Conservation (phyloP, 2,113 vertebrate genomes). For the Bos indicus region DNA sequence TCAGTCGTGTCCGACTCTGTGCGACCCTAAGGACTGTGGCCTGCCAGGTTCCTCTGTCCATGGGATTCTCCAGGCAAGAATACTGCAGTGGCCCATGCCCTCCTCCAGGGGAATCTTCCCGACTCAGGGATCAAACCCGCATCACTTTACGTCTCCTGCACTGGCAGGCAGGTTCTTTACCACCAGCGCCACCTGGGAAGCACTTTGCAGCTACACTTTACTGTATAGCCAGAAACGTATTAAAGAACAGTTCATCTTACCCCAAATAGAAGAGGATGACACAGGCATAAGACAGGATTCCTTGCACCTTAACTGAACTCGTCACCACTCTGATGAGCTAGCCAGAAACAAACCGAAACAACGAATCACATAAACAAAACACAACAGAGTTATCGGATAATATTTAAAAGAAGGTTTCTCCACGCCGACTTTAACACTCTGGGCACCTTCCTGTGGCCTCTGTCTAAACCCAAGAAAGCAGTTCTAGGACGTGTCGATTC, state of each 20-base stretch:
- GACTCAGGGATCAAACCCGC: neutral
- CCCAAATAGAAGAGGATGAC: slow-evolving; percentile 95
- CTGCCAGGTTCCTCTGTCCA: neutral
- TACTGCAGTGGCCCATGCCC: neutral
- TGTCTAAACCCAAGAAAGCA: neutral
- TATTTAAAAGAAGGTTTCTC: neutral
- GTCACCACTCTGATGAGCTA: slow-evolving; percentile 96
- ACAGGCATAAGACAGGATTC: slow-evolving; percentile 91
- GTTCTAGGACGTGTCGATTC: neutral
- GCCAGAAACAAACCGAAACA: slow-evolving; percentile 61
- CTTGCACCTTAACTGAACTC: slow-evolving; percentile 95
- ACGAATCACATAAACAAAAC: slow-evolving; percentile 45
- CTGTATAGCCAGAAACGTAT: slow-evolving; percentile 25
- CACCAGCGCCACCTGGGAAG: neutral
- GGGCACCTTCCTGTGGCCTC: neutral
- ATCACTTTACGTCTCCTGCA: neutral
- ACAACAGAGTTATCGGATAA: slow-evolving; percentile 28
- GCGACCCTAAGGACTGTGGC: neutral
- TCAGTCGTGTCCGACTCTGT: neutral
- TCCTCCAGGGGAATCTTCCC: neutral
- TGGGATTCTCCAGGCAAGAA: neutral
- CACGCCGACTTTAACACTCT: neutral
- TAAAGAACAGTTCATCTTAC: slow-evolving; percentile 81
- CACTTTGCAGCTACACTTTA: neutral
- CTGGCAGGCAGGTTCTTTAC: neutral